Evolutionary conservation across 37 sponge, comb jelly and placozoan species (phyloP), one percentile per base, ranked within the genome.

Genomic region (Beroe ovata): DNA sequence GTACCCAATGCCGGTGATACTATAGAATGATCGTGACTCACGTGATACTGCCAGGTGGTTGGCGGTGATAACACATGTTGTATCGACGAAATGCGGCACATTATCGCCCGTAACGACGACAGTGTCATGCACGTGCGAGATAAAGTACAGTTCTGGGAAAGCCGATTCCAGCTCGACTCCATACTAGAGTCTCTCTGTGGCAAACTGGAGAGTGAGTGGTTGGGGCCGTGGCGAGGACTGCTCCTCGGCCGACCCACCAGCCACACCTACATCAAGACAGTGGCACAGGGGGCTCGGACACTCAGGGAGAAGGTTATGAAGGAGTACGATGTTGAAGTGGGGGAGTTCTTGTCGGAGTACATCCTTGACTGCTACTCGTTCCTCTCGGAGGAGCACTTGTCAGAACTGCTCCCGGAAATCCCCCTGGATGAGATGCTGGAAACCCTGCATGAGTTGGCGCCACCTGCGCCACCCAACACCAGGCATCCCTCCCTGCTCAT

Each of bases 161-260:
- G 84, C 54, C 39, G 84, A 54, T 66, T 36, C 84, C 22, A 11
- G 21, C 47, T 77, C 18, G 38, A 77, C 33, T 23, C 16, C 28
- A 20, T 23, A 0, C 54, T 77, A 25, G 54, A 77, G 25, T 25
- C 19, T 0, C 35, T 77, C 11, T 4, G 26, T 14, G 84, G 38
- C 0, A 38, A 29, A 42, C 54, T 42, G 33, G 84, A 77, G 54
- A 19, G 47, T 2, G 42, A 39, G 6, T 39, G 42, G 42, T 25
- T 77, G 22, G 84, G 84, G 25, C 84, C 84, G 54, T 77, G 84
- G 84, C 39, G 33, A 36, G 84, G 84, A 16, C 47, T 77, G 35
- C 54, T 77, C 14, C 25, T 40, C 0, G 84, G 84, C 0, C n/a
- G 28, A 21, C 84, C 84, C 21, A 54, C 33, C 26, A 35, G 33